Conservation (phyloP, 2,113 vertebrate genomes). For the Colaptes auratus region DNA sequence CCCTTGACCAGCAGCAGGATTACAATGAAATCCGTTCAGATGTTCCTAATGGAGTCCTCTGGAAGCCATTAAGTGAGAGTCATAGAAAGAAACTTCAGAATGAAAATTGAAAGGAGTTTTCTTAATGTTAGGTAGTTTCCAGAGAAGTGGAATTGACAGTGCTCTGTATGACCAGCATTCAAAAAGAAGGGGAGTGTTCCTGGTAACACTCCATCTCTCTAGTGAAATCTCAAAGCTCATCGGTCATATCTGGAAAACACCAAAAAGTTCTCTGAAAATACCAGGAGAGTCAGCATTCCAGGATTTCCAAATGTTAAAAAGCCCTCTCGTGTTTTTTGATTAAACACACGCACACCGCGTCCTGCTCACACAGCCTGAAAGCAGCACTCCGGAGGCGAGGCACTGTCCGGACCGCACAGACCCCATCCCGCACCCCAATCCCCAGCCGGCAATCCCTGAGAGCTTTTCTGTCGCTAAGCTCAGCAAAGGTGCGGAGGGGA, state of each 20-base stretch:
- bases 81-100: too few relatives aligned
- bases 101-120: too few relatives aligned
- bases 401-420: background rate
- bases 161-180: background rate
- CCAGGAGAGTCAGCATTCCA: background rate
- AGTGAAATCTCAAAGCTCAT: background rate
- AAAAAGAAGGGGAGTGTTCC: background rate
- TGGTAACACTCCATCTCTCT: background rate
- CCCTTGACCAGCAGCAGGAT: too few relatives aligned
- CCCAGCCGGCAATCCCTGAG: background rate
- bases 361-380: background rate
- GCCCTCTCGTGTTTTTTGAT: background rate
- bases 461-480: background rate
- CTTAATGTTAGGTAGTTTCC: too few relatives aligned
- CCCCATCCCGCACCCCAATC: background rate
- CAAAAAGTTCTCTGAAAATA: background rate
- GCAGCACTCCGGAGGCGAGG: background rate
- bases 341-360: background rate
- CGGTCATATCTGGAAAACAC: constrained; percentile 13
- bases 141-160: too few relatives aligned
- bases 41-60: too few relatives aligned
- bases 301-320: constrained; percentile 4
- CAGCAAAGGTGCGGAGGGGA: background rate
- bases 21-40: too few relatives aligned
- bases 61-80: too few relatives aligned